Percentiles rank a stretch among this genome's conserved stretches.
phyloP scores from a whole-genome alignment of 2,113 vertebrate species.

The Malurus melanocephalus region DNA sequence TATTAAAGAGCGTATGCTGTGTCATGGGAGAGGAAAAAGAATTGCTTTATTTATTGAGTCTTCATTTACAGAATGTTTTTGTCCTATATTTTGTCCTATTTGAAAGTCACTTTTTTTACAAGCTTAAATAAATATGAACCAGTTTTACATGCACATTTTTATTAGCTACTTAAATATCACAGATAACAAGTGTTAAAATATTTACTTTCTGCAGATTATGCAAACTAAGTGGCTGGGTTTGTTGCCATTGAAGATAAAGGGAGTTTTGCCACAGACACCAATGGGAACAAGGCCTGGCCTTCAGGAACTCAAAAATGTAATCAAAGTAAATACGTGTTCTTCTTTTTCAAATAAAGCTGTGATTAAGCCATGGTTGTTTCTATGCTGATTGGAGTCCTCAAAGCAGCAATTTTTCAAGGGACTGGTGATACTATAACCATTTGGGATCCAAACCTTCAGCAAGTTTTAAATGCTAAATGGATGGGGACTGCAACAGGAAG shows the following conservation, averaged over 20 bases:
- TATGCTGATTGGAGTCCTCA: not conserved
- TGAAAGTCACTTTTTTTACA: constrained; percentile 36
- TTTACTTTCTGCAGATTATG: constrained; percentile 44
- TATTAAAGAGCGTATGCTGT: not conserved
- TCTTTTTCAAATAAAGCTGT: constrained; percentile 12
- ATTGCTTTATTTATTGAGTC: not conserved
- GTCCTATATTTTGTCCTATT: constrained; percentile 15
- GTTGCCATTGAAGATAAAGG: constrained; percentile 9
- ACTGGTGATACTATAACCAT: not conserved
- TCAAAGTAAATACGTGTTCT: constrained; percentile 2
- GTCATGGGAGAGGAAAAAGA: not conserved
- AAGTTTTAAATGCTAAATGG: not conserved
- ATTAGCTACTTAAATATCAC: constrained; percentile 46
- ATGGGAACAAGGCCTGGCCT: not conserved
- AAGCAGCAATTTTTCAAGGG: not conserved
- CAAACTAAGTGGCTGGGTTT: constrained; percentile 10
- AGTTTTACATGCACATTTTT: constrained; percentile 39
- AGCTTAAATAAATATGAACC: constrained; percentile 24
- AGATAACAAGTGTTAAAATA: constrained; percentile 42
- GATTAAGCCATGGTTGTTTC: constrained; percentile 6
- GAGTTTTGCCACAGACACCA: constrained; percentile 8
- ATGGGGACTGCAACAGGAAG: not conserved
- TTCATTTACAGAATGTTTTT: constrained; percentile 3
- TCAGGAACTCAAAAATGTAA: not conserved
- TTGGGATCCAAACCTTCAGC: not conserved